phyloP scores from a whole-genome alignment of 1,140 invertebrate genomes.

The Pseudomyrmex pallidus region DNA sequence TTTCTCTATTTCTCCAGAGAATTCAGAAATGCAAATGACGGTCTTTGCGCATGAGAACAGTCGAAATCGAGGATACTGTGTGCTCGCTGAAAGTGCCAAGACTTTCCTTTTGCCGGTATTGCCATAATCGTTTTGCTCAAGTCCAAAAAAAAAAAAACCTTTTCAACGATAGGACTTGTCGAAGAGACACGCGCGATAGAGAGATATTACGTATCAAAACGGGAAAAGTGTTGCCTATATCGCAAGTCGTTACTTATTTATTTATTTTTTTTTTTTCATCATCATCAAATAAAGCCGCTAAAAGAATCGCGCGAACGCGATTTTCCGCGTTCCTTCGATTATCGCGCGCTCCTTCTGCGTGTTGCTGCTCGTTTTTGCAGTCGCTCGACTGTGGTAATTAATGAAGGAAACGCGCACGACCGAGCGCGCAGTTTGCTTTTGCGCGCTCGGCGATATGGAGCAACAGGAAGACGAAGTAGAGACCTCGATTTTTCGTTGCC shows the following conservation, averaged over 20 bases:
- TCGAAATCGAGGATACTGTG: slow-evolving; percentile 42
- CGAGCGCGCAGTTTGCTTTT: background rate
- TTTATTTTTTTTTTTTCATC: slow-evolving; percentile 10
- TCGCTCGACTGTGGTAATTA: slow-evolving; percentile 22
- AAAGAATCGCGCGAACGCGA: background rate
- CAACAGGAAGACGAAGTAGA: slow-evolving; percentile 20
- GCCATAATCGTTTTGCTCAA: slow-evolving; percentile 1
- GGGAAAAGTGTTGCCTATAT: background rate
- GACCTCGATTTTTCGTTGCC: slow-evolving; percentile 24
- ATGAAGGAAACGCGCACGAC: slow-evolving; percentile 45
- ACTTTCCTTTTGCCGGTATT: slow-evolving; percentile 45
- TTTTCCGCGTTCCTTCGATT: slow-evolving; percentile 47
- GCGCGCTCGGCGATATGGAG: slow-evolving; percentile 32
- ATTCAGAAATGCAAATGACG: slow-evolving; percentile 53
- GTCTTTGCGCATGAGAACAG: slow-evolving; percentile 4
- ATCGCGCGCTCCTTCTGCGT: background rate
- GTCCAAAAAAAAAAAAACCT: background rate
- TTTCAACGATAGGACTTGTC: background rate
- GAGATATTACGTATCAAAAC: background rate
- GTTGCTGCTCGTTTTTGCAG: slow-evolving; percentile 23
- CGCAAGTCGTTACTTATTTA: too few relatives aligned
- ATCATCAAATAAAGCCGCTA: background rate
- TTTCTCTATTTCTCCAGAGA: slow-evolving; percentile 17
- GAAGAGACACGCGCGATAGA: background rate
- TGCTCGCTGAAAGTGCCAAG: slow-evolving; percentile 37